Conservation (phyloP, 2,113 vertebrate species). For the Anhinga anhinga region DNA sequence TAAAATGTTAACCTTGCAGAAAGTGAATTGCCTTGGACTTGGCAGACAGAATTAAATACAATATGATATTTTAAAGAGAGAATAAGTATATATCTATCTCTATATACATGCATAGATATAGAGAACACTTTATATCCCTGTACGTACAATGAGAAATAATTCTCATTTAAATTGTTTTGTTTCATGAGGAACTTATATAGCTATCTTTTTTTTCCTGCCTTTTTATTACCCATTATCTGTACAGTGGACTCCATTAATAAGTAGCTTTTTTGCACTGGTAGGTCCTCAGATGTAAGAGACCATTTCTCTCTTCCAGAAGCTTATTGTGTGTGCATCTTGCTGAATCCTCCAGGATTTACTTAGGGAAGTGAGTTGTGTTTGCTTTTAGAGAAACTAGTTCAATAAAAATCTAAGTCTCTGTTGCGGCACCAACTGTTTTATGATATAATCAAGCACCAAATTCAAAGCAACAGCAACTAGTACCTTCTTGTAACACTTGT, state of each 20-base stretch:
- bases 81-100: background rate
- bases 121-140: background rate
- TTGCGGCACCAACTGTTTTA: background rate
- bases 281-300: background rate
- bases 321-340: background rate
- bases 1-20: constrained; percentile 1
- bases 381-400: background rate
- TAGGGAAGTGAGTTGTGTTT: background rate
- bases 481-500: background rate
- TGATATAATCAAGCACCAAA: background rate
- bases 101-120: background rate
- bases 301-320: background rate
- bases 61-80: background rate
- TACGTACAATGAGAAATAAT: background rate
- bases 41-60: background rate
- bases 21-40: background rate
- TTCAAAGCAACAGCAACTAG: background rate
- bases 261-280: background rate
- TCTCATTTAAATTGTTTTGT: background rate
- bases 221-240: background rate
- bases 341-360: background rate
- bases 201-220: background rate
- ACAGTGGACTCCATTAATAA: background rate
- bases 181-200: background rate
- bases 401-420: background rate